phyloP scores from a whole-genome alignment of 2,797 vertebrate species.

The Iguana delicatissima region DNA sequence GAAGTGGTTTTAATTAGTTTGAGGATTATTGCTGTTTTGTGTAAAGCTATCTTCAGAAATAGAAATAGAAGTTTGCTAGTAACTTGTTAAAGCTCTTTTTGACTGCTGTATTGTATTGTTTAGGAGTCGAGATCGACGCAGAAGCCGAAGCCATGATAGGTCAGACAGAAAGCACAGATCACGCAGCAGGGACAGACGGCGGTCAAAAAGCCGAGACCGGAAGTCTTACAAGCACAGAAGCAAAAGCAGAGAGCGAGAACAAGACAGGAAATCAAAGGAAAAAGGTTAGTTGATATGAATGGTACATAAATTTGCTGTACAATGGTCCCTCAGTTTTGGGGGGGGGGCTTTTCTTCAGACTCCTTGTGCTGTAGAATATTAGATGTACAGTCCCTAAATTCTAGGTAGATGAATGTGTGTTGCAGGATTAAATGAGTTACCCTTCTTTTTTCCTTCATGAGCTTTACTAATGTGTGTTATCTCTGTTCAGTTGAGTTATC shows the following conservation, averaged over 20 bases:
- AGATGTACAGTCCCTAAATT: background rate
- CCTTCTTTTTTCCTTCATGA: background rate
- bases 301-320: background rate
- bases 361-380: background rate
- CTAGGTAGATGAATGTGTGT: background rate
- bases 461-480: slow-evolving; percentile 20
- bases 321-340: background rate
- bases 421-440: slow-evolving; percentile 33
- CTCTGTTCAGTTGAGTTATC: slow-evolving; percentile 12
- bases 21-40: background rate
- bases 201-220: slow-evolving; percentile 94
- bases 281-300: slow-evolving; percentile 87
- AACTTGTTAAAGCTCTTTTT: background rate
- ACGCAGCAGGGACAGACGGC: slow-evolving; percentile 91
- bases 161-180: slow-evolving; percentile 94
- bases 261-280: slow-evolving; percentile 94
- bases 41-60: background rate
- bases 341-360: slow-evolving; percentile 2
- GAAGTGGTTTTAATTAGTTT: background rate
- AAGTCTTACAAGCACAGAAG: slow-evolving; percentile 94
- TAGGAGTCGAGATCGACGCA: slow-evolving; percentile 86
- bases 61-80: background rate
- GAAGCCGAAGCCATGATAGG: slow-evolving; percentile 91
- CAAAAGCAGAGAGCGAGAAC: slow-evolving; percentile 92
- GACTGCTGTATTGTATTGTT: slow-evolving; percentile 45